These are phyloP conservation scores for Pachyseris speciosa DNA, from an alignment of 64 coral and sea anemone species.

Conservation along the genomic window DNA sequence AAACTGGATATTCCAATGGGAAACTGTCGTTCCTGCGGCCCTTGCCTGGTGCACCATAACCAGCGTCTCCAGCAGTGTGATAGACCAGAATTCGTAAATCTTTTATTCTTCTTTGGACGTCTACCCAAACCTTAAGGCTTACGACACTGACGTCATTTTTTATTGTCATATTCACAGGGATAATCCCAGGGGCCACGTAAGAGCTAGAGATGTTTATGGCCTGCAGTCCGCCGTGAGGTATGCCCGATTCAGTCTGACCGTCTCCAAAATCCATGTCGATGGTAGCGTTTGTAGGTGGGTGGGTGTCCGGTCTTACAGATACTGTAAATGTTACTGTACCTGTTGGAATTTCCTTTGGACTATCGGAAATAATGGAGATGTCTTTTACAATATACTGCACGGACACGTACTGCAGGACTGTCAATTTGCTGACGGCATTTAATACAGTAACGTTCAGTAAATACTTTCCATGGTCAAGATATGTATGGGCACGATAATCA, in stretches of 20 bases:
- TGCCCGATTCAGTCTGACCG: neutral
- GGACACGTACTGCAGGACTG: neutral
- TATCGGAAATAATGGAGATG: constrained; percentile 38
- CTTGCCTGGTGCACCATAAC: constrained; percentile 33
- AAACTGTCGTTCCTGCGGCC: constrained; percentile 51
- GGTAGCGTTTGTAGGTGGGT: constrained; percentile 74
- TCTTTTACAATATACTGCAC: constrained; percentile 64
- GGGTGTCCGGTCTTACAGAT: neutral
- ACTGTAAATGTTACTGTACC: constrained; percentile 52
- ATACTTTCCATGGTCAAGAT: constrained; percentile 36
- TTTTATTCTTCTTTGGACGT: constrained; percentile 78
- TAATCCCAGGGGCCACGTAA: constrained; percentile 34
- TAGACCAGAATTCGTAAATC: constrained; percentile 4
- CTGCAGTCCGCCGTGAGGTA: neutral
- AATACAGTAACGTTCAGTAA: constrained; percentile 2
- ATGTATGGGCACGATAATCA: constrained; percentile 1
- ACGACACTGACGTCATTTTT: constrained; percentile 46
- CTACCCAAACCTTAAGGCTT: constrained; percentile 11
- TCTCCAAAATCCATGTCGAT: constrained; percentile 63
- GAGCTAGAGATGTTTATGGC: neutral
- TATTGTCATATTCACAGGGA: constrained; percentile 47
- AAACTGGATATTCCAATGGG: constrained; percentile 48
- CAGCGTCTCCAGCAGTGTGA: constrained; percentile 53
- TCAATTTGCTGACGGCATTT: constrained; percentile 46
- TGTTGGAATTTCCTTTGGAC: constrained; percentile 67